Evolutionary conservation across 30 jellyfish, hydroid and myxozoan species (phyloP).

Genomic region (Catostylus mosaicus): DNA sequence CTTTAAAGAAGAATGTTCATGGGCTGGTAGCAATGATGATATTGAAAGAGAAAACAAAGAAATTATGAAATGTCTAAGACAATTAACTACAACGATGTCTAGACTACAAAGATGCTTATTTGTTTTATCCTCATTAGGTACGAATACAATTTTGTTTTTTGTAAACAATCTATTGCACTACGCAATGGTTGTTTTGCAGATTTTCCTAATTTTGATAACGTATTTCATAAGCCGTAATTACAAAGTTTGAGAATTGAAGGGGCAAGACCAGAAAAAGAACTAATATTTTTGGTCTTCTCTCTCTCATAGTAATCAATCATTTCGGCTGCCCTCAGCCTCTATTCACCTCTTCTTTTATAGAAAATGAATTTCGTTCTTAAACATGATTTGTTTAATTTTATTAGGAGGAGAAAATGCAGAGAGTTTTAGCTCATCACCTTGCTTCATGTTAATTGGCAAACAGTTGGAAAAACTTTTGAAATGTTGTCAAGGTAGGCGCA

Average conservation of each 20-base stretch:
- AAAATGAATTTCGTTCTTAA: conserved; percentile 3
- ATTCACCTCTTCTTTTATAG: too few species aligned
- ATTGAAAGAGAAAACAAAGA: conserved; percentile 57
- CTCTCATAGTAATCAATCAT: too few species aligned
- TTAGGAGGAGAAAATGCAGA: conserved; percentile 4
- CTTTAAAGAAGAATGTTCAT: conserved; percentile 75
- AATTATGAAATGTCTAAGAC: conserved; percentile 25
- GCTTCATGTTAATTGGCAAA: conserved; percentile 32
- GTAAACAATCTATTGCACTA: too few species aligned
- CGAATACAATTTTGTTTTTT: too few species aligned
- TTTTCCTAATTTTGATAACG: too few species aligned
- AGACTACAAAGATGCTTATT: conserved; percentile 50
- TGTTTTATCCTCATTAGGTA: conserved; percentile 64
- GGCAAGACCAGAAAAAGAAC: too few species aligned
- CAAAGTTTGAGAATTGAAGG: too few species aligned
- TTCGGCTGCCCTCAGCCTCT: too few species aligned
- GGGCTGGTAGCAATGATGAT: conserved; percentile 65
- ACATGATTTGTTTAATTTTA: not conserved
- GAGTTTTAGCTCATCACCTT: conserved; percentile 26
- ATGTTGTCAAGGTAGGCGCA: conserved; percentile 38
- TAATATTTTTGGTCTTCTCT: too few species aligned
- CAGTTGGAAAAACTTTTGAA: conserved; percentile 41
- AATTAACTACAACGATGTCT: conserved; percentile 46
- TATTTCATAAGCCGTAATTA: too few species aligned
- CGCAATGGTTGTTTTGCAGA: too few species aligned